phyloP scores from a whole-genome alignment of 2,113 vertebrate genomes.

The Gambusia holbrooki region DNA sequence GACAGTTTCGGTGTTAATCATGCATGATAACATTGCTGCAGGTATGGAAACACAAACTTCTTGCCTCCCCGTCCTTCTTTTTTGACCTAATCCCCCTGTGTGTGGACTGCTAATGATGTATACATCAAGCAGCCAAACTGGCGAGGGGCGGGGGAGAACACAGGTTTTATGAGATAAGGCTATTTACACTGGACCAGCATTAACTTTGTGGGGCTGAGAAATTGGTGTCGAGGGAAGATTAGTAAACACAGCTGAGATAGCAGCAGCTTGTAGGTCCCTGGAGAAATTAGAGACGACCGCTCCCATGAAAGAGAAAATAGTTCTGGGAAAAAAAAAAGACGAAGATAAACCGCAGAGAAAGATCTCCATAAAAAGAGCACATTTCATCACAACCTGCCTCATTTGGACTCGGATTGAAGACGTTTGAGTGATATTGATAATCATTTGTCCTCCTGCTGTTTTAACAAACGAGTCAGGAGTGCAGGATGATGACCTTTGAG shows the following conservation, averaged over 20 bases:
- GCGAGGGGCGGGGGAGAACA: conserved; percentile 56
- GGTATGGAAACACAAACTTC: conserved; percentile 23
- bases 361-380: conserved; percentile 60
- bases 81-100: conserved; percentile 48
- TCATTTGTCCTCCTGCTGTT: conserved; percentile 33
- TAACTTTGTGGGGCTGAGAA: conserved; percentile 72
- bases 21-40: conserved; percentile 21
- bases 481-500: conserved; percentile 58
- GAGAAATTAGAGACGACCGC: conserved; percentile 74
- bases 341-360: conserved; percentile 42
- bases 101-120: conserved; percentile 53
- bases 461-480: conserved; percentile 52
- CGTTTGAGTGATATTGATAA: conserved; percentile 51
- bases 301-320: conserved; percentile 66
- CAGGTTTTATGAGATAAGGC: conserved; percentile 76
- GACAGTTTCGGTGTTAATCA: conserved; percentile 52
- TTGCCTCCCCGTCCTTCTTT: conserved; percentile 11
- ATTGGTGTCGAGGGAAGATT: conserved; percentile 76
- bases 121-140: conserved; percentile 57
- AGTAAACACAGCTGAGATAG: conserved; percentile 74
- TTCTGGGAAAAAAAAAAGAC: conserved; percentile 31
- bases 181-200: conserved; percentile 77
- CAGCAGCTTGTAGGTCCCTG: conserved; percentile 68
- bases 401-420: conserved; percentile 54
- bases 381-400: conserved; percentile 47